Conservation (phyloP, 2,113 vertebrate species). For the Neogale vison region DNA sequence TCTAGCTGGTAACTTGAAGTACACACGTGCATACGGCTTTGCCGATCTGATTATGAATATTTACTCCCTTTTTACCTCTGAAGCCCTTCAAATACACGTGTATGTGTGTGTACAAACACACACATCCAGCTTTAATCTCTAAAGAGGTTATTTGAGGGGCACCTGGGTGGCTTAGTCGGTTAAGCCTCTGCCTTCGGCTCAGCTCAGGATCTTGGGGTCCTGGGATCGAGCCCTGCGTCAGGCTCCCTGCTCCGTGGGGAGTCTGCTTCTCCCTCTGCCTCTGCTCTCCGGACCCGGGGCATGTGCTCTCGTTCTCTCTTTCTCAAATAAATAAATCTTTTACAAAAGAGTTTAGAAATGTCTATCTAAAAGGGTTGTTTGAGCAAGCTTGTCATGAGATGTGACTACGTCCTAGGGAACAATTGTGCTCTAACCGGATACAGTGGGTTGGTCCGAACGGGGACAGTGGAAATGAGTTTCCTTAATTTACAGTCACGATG, state of each 20-base stretch:
- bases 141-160: neutral
- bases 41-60: slow-evolving; percentile 34
- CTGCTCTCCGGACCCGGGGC: too few relatives aligned
- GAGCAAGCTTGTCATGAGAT: neutral
- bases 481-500: neutral
- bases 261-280: neutral
- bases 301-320: neutral
- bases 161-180: neutral
- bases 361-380: neutral
- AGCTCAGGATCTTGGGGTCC: neutral
- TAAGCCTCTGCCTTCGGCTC: neutral
- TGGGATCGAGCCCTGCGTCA: neutral
- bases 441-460: neutral
- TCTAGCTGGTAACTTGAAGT: slow-evolving; percentile 54
- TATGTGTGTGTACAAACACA: neutral
- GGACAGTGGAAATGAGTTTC: neutral
- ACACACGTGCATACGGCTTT: slow-evolving; percentile 28
- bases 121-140: neutral
- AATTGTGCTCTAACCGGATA: neutral
- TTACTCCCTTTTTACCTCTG: slow-evolving; percentile 54
- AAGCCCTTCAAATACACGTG: slow-evolving; percentile 32
- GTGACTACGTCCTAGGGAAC: neutral
- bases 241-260: neutral
- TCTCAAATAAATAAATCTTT: neutral
- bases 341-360: neutral